Percentiles rank a stretch among this genome's conserved stretches.
Evolutionary conservation across 2,888 invertebrate species (phyloP).

Genomic region (Agriopis aurantiaria): DNA sequence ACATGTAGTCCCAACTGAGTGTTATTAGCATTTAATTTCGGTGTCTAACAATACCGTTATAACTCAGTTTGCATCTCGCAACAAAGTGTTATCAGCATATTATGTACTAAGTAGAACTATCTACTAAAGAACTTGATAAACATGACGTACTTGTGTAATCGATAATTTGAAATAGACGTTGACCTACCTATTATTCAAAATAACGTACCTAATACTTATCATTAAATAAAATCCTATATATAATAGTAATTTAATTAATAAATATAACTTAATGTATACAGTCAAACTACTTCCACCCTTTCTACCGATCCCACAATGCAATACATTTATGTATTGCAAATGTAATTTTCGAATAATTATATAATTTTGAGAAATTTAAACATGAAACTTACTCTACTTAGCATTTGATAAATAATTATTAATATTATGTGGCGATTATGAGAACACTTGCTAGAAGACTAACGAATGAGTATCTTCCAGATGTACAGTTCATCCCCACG

Average conservation of each 20-base stretch:
- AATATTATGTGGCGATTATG: not conserved
- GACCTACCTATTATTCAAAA: not conserved
- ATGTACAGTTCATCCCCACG: constrained; percentile 83
- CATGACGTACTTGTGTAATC: not conserved
- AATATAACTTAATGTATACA: not conserved
- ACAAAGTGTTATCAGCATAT: no score
- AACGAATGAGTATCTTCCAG: constrained; percentile 64
- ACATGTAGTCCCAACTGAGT: no score
- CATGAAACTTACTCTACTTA: not conserved
- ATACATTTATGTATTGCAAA: no score
- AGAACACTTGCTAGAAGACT: constrained; percentile 33
- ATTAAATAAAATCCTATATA: not conserved
- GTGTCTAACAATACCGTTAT: no score
- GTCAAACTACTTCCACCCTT: not conserved
- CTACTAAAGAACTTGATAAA: not conserved
- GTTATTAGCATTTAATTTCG: no score
- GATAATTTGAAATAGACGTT: no score
- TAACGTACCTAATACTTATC: not conserved
- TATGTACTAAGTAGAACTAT: not conserved
- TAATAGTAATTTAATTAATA: not conserved
- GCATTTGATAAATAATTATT: not conserved
- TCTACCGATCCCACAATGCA: not conserved
- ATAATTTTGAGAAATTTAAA: no score
- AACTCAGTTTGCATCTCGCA: no score
- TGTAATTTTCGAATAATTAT: no score